Evolutionary conservation across 92 coral and sea anemone species (phyloP).

Genomic region (Siderastrea radians): DNA sequence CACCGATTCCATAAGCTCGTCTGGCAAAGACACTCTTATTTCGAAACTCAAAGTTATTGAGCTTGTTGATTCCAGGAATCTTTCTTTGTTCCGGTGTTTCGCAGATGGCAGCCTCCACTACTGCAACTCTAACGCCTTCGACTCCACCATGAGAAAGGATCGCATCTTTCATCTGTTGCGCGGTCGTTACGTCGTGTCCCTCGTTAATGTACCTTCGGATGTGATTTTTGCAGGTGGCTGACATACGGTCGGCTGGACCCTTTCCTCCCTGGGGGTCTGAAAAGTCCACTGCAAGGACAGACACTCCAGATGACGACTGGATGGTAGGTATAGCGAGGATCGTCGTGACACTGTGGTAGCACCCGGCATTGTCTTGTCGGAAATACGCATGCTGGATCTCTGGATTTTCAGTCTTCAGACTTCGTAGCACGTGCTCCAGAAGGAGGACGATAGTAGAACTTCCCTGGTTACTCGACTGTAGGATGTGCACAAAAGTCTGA

Average conservation of each 20-base stretch:
- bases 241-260: slow-evolving; percentile 30
- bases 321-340: slow-evolving; percentile 17
- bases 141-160: slow-evolving; percentile 31
- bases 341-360: slow-evolving; percentile 48
- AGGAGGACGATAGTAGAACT: slow-evolving; percentile 28
- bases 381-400: slow-evolving; percentile 15
- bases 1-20: slow-evolving; percentile 49
- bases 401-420: slow-evolving; percentile 32
- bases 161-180: slow-evolving; percentile 21
- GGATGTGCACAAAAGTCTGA: slow-evolving; percentile 26
- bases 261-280: slow-evolving; percentile 30
- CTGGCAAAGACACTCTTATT: slow-evolving; percentile 33
- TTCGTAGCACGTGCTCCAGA: slow-evolving; percentile 36
- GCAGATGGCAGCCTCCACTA: slow-evolving; percentile 7
- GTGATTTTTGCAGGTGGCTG: slow-evolving; percentile 26
- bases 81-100: slow-evolving; percentile 36
- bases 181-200: slow-evolving; percentile 38
- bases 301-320: neutral
- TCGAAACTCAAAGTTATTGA: slow-evolving; percentile 53
- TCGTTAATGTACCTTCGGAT: slow-evolving; percentile 27
- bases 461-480: slow-evolving; percentile 40
- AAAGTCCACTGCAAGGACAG: slow-evolving; percentile 19
- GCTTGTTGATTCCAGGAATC: slow-evolving; percentile 42
- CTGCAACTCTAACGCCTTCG: slow-evolving; percentile 24
- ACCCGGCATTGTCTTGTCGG: slow-evolving; percentile 50